phyloP scores from a whole-genome alignment of 2,113 vertebrate species.

The Hystrix cristata region DNA sequence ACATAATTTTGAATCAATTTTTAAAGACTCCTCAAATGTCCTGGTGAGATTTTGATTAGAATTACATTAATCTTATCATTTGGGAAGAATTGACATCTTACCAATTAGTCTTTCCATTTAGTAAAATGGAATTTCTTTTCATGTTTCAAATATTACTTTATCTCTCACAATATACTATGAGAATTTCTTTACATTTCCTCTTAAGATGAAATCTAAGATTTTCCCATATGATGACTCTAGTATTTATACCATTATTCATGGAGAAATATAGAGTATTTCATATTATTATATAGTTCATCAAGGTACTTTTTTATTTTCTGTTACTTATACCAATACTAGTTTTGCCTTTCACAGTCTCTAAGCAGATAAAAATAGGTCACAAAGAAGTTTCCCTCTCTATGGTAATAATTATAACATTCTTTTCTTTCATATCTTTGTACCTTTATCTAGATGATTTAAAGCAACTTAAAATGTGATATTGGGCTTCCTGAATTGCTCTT shows the following conservation, averaged over 20 bases:
- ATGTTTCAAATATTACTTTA: neutral
- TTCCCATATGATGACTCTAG: neutral
- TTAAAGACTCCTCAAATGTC: neutral
- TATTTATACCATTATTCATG: neutral
- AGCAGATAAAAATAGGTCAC: neutral
- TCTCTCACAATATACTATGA: neutral
- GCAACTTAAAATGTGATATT: neutral
- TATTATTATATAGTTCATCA: slow-evolving; percentile 4
- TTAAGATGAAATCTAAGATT: slow-evolving; percentile 19
- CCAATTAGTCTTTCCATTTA: neutral
- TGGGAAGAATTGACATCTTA: neutral
- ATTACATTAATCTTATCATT: neutral
- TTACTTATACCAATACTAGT: neutral
- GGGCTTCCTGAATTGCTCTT: slow-evolving; percentile 18
- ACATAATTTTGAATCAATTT: neutral
- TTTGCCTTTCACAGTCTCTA: neutral
- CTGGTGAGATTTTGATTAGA: slow-evolving; percentile 10
- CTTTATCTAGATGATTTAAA: neutral
- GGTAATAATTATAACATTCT: neutral
- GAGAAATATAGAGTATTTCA: neutral
- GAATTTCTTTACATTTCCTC: neutral
- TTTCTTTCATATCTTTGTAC: slow-evolving; percentile 9
- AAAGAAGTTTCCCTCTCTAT: neutral
- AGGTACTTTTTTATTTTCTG: neutral
- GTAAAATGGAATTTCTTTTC: slow-evolving; percentile 16